phyloP scores from a whole-genome alignment of 2,797 vertebrate species.

The Potorous gilbertii region DNA sequence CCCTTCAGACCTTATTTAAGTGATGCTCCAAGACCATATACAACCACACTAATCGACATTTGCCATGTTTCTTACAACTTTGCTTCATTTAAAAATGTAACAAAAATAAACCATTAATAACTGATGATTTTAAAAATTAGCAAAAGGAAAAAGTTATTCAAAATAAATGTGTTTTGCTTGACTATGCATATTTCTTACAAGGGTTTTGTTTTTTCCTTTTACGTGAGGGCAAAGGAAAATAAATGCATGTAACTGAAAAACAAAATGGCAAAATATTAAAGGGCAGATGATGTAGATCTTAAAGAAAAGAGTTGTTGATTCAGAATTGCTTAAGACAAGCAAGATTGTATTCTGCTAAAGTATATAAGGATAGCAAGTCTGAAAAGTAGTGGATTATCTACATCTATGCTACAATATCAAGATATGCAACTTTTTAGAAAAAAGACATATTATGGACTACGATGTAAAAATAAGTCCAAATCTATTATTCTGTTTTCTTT shows the following conservation, averaged over 20 bases:
- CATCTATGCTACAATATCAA: background rate
- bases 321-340: conserved; percentile 8
- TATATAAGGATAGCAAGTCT: background rate
- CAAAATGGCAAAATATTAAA: background rate
- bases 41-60: background rate
- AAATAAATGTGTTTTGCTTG: background rate
- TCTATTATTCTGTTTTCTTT: conserved; percentile 39
- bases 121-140: background rate
- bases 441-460: background rate
- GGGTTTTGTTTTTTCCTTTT: background rate
- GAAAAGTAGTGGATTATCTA: conserved; percentile 26
- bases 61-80: background rate
- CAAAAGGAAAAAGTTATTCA: background rate
- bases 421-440: background rate
- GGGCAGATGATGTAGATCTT: background rate
- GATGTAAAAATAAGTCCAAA: background rate
- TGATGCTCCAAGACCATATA: background rate
- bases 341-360: conserved; percentile 45
- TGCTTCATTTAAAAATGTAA: background rate
- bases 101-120: background rate
- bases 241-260: background rate
- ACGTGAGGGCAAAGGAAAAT: background rate
- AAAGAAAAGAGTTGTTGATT: background rate
- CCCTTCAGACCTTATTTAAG: background rate
- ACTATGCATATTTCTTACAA: background rate